These are phyloP conservation scores for Abrostola triplasia DNA, from an alignment of 2,888 invertebrate species.

Conservation along the genomic window DNA sequence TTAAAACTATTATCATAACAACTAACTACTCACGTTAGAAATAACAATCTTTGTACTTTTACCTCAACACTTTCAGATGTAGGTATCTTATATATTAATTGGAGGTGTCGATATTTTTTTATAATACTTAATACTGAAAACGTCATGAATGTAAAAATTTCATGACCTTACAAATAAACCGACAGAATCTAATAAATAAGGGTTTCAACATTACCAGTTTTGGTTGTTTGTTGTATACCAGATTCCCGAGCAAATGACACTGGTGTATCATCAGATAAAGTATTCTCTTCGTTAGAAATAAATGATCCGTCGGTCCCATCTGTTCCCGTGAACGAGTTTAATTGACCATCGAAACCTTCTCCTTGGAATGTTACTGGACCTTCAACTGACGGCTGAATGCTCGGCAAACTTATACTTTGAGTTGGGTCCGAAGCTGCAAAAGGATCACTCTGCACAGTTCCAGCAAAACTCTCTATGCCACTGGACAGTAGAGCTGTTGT, in stretches of 20 bases:
- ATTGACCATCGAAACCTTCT: conserved; percentile 68
- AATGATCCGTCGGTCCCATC: conserved; percentile 62
- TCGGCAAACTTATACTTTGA: conserved; percentile 56
- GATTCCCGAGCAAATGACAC: conserved; percentile 77
- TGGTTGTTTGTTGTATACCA: conserved; percentile 76
- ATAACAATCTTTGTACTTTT: conserved; percentile 2
- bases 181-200: conserved; percentile 68
- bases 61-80: background rate
- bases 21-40: background rate
- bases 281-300: conserved; percentile 61
- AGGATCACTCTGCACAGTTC: conserved; percentile 61
- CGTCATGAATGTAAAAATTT: background rate
- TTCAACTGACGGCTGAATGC: conserved; percentile 63
- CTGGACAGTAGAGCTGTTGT: conserved; percentile 62
- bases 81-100: background rate
- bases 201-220: conserved; percentile 77
- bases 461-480: conserved; percentile 65
- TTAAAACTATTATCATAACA: background rate
- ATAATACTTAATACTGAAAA: background rate
- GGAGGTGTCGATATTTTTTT: background rate
- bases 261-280: conserved; percentile 67
- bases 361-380: conserved; percentile 64
- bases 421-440: conserved; percentile 65
- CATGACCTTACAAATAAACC: background rate
- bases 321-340: conserved; percentile 65